Evolutionary conservation across 2,888 invertebrate species (phyloP), one percentile per base, ranked within the genome.

Genomic region (Mimumesa dahlbomi): DNA sequence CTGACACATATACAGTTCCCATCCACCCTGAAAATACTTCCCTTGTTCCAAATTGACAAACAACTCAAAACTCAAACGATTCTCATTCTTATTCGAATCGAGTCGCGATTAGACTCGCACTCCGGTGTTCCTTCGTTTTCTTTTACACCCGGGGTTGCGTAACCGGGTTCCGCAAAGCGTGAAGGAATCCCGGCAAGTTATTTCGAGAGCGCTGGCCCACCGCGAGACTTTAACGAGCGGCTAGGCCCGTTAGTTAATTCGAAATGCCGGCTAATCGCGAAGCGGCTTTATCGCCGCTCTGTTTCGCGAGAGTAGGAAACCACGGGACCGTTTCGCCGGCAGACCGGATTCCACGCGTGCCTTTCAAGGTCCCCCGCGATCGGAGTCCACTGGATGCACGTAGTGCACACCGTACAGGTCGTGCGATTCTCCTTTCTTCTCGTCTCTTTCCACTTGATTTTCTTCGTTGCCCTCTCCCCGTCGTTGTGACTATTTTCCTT

Each of bases 261-360:
- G 69, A 69, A 56, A 59, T 38, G 29, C 42, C 46, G 36, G 69
- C 58, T 59, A 68, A 63, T 70, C 49, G 50, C 54, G 54, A 36
- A 31, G 62, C 14, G 31, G 11, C 40, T 40, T 49, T 36, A 36
- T 36, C 36, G 50, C 50, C 14, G 18, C 40, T 42, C 40, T 42
- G 75, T 71, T 75, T 75, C 77, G 45, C 77, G 77, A 40, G 59
- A 72, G 46, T 56, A 68, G 77, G 73, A 76, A 76, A 75, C 42
- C 25, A 53, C 43, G 43, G 56, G 45, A 14, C 18, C 9, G 16
- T 4, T 40, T 53, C 7, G 48, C 66, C 53, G 42, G 14, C 36
- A 38, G 65, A 59, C 68, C 58, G 66, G 79, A 79, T 79, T 79
- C 79, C 71, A 48, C 52, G 71, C 78, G 64, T 79, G 70, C 76